A percentile compares a stretch with the other conserved stretches of the same genome.
phyloP scores from a whole-genome alignment of 2,113 vertebrate species.

The Labrus mixtus region DNA sequence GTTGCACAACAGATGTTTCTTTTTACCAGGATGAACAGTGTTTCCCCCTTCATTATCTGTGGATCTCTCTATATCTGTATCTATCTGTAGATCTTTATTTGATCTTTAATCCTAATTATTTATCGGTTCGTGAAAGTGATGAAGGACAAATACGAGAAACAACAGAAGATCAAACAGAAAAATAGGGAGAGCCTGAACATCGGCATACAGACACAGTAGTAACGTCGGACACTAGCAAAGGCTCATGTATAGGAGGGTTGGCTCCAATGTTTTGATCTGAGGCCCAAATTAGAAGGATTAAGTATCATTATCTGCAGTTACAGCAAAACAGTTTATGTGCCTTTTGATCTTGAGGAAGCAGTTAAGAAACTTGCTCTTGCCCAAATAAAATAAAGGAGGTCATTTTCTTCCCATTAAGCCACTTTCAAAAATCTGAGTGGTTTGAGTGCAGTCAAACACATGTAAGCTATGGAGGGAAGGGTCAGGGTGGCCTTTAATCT shows the following conservation, averaged over 20 bases:
- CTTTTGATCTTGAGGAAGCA: constrained; percentile 6
- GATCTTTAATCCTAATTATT: too few species aligned
- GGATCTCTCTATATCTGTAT: background rate
- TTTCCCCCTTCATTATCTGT: constrained; percentile 2
- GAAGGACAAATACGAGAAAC: too few species aligned
- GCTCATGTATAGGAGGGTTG: too few species aligned
- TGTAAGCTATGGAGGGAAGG: background rate
- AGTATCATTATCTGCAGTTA: background rate
- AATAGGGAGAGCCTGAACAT: too few species aligned
- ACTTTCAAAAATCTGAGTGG: background rate
- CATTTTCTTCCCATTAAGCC: background rate
- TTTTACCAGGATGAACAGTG: constrained; percentile 15
- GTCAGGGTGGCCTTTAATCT: too few species aligned
- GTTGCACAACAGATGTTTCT: constrained; percentile 56
- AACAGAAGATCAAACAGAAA: too few species aligned
- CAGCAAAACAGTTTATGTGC: background rate
- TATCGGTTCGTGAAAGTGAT: too few species aligned
- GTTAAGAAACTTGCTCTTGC: background rate
- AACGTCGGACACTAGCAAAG: too few species aligned
- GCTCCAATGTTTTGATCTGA: background rate
- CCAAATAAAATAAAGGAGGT: background rate
- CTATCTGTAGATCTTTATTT: background rate
- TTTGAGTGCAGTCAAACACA: background rate
- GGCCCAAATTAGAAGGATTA: background rate
- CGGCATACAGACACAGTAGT: too few species aligned